A percentile compares a stretch with the other conserved stretches of the same genome.
Conservation (phyloP, 2,113 vertebrate genomes). For the Cyrtonyx montezumae region DNA sequence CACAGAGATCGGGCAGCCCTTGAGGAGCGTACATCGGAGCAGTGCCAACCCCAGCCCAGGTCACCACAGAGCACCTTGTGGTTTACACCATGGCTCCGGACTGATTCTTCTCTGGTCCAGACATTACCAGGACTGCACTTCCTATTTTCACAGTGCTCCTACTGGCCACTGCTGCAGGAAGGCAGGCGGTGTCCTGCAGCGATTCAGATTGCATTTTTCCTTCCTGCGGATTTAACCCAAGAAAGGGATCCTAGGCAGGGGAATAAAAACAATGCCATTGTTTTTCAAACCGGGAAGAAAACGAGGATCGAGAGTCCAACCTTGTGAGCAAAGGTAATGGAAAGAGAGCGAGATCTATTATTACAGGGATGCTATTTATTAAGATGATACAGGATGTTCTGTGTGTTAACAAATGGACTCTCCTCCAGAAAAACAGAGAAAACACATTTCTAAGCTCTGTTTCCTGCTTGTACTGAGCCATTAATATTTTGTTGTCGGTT, state of each 20-base stretch:
- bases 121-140: not conserved
- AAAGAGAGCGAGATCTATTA: not conserved
- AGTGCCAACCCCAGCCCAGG: accelerated
- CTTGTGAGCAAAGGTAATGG: not conserved
- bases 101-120: not conserved
- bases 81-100: accelerated
- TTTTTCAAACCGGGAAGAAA: not conserved
- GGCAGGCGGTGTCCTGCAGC: not conserved
- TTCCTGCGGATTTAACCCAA: conserved; percentile 28
- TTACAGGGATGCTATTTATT: not conserved
- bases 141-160: not conserved
- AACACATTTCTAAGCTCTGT: conserved; percentile 1
- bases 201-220: not conserved
- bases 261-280: not conserved
- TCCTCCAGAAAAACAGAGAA: not conserved
- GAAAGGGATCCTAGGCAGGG: not conserved
- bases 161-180: not conserved
- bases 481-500: conserved; percentile 37
- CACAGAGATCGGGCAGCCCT: not conserved
- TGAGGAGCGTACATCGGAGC: not conserved
- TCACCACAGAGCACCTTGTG: not conserved
- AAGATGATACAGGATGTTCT: not conserved
- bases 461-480: conserved; percentile 8
- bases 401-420: conserved; percentile 1
- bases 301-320: not conserved